These are phyloP conservation scores for Chamaea fasciata DNA, from an alignment of 2,113 vertebrate genomes.

Conservation along the genomic window DNA sequence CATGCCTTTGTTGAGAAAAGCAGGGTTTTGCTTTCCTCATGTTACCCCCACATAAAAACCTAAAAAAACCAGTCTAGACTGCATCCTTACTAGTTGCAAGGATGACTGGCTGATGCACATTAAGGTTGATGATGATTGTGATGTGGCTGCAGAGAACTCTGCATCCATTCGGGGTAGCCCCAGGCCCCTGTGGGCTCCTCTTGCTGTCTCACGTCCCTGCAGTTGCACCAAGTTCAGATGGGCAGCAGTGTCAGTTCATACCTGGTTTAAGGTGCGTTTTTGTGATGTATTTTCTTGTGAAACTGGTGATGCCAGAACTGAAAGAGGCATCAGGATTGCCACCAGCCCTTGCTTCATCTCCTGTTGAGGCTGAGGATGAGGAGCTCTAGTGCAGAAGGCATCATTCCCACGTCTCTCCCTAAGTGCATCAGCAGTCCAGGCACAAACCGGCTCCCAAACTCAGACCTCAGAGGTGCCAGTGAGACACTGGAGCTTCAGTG, in stretches of 20 bases:
- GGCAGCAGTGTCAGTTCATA: neutral
- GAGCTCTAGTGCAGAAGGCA: neutral
- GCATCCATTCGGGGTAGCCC: neutral
- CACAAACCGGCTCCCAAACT: neutral
- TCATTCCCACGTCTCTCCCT: accelerated
- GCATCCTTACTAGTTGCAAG: neutral
- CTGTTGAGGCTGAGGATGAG: neutral
- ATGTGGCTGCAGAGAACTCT: neutral
- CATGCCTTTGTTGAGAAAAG: neutral
- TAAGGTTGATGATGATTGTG: neutral
- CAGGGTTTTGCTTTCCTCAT: neutral
- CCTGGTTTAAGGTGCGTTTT: neutral
- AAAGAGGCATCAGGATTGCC: neutral
- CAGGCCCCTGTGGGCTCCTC: neutral
- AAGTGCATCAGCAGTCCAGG: too few relatives aligned
- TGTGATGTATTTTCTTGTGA: neutral
- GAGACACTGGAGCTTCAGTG: neutral
- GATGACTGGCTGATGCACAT: neutral
- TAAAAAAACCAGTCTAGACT: neutral
- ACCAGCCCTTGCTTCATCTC: neutral
- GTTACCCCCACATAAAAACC: neutral
- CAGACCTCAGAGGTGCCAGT: neutral
- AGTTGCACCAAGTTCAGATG: neutral
- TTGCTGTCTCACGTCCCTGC: neutral
- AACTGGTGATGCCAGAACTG: neutral